Conservation (phyloP, 2,113 vertebrate genomes). For the Epinephelus cyanopodus region DNA sequence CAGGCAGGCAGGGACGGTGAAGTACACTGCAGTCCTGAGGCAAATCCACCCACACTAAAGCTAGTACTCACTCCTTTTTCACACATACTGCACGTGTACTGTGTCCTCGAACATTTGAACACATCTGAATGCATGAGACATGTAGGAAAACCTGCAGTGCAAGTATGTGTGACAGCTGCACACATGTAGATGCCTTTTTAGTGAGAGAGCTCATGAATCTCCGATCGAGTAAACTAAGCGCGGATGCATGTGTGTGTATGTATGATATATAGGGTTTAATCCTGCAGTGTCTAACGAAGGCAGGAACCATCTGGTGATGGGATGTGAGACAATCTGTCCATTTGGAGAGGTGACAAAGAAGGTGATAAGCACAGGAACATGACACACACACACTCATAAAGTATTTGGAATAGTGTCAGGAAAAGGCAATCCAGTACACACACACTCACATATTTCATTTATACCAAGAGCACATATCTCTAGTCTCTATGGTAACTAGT, state of each 20-base stretch:
- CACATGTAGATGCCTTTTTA: not conserved
- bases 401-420: constrained; percentile 56
- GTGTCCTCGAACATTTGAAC: not conserved
- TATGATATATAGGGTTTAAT: constrained; percentile 59
- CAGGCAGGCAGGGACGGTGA: constrained; percentile 37
- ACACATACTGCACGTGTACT: constrained; percentile 11
- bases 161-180: not conserved
- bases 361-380: constrained; percentile 73
- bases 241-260: constrained; percentile 16
- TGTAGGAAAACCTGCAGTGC: not conserved
- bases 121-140: not conserved
- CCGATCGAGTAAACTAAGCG: not conserved
- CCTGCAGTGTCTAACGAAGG: constrained; percentile 76
- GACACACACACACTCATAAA: constrained; percentile 50
- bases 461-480: constrained; percentile 71
- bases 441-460: constrained; percentile 66
- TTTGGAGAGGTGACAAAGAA: constrained; percentile 83
- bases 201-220: not conserved
- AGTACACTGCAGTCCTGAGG: constrained; percentile 75
- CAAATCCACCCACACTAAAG: constrained; percentile 67
- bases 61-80: constrained; percentile 44
- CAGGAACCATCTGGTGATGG: constrained; percentile 82
- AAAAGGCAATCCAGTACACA: constrained; percentile 50
- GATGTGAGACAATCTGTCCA: constrained; percentile 82
- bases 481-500: constrained; percentile 86